These are phyloP conservation scores for Neelides folsomi DNA, from an alignment of 2,888 invertebrate genomes.

Conservation along the genomic window DNA sequence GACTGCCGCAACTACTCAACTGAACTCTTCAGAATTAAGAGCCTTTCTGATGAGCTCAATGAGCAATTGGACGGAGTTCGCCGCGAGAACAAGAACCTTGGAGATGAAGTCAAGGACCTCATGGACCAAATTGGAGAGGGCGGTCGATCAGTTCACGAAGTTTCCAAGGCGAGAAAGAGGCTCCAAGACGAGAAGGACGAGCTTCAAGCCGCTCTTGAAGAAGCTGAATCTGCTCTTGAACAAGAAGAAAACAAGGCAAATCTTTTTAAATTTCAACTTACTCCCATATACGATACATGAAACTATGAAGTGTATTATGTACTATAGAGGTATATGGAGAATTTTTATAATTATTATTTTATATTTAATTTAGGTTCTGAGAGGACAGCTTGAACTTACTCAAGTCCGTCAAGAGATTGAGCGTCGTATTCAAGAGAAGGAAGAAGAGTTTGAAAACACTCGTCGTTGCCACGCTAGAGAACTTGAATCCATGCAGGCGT, in stretches of 20 bases:
- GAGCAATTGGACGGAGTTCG: slow-evolving; percentile 95
- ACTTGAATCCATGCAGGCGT: slow-evolving; percentile 98
- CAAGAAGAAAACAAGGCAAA: slow-evolving; percentile 90
- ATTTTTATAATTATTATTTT: slow-evolving; percentile 24
- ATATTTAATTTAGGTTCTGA: slow-evolving; percentile 51
- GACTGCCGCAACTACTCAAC: slow-evolving; percentile 99
- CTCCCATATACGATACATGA: too few species aligned
- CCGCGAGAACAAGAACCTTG: slow-evolving; percentile 98
- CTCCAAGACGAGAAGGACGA: slow-evolving; percentile 99
- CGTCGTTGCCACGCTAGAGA: slow-evolving; percentile 99
- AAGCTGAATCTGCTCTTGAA: slow-evolving; percentile 97
- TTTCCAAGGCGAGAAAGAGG: slow-evolving; percentile 96
- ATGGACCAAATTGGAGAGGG: slow-evolving; percentile 99
- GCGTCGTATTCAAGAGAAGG: slow-evolving; percentile 99
- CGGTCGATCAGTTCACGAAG: slow-evolving; percentile 97
- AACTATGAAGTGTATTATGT: too few species aligned
- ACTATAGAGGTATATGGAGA: too few species aligned
- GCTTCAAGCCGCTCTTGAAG: slow-evolving; percentile 95
- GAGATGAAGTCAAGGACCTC: slow-evolving; percentile 97
- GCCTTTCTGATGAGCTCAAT: slow-evolving; percentile 89
- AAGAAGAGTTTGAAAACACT: slow-evolving; percentile 99
- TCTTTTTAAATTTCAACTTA: too few species aligned
- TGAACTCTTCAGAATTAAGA: slow-evolving; percentile 95
- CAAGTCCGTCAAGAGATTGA: slow-evolving; percentile 99
- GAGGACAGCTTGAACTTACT: slow-evolving; percentile 92